Evolutionary conservation across 2,888 invertebrate species (phyloP).

Genomic region (Megalurothrips usitatus): DNA sequence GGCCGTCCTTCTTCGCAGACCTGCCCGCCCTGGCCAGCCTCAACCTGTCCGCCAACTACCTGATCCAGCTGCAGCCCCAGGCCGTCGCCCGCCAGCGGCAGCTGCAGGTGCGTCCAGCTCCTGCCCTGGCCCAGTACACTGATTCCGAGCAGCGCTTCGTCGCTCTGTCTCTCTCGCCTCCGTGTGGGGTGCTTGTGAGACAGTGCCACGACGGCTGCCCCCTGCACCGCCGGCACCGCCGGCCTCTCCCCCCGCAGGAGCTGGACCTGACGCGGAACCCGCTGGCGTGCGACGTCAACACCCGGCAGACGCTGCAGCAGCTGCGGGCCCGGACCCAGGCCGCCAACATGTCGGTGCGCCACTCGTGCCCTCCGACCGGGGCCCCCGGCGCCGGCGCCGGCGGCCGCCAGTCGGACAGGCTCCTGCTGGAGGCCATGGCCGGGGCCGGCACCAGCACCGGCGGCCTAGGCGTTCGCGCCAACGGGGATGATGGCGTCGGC

Average conservation of each 20-base stretch:
- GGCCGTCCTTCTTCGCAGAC: background rate
- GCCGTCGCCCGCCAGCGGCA: background rate
- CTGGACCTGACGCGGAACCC: background rate
- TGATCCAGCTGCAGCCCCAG: conserved; percentile 17
- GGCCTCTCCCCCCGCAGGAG: background rate
- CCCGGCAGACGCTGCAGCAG: background rate
- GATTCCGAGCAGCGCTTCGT: no score
- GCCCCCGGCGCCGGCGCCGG: background rate
- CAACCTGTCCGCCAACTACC: conserved; percentile 3
- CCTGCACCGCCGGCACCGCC: no score
- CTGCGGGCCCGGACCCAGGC: background rate
- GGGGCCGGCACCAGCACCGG: no score
- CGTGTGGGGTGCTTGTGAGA: no score
- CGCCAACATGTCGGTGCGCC: background rate
- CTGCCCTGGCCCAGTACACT: no score
- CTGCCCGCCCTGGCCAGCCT: conserved; percentile 11
- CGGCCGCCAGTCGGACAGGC: no score
- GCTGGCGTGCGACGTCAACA: conserved; percentile 5
- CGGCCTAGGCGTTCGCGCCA: no score
- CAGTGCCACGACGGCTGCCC: no score
- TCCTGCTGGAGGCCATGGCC: no score
- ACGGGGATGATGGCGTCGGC: no score
- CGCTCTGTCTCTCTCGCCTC: no score
- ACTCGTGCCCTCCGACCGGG: background rate
- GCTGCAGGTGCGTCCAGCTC: background rate